Evolutionary conservation across 2,113 vertebrate genomes (phyloP).

Genomic region (Callithrix jacchus): DNA sequence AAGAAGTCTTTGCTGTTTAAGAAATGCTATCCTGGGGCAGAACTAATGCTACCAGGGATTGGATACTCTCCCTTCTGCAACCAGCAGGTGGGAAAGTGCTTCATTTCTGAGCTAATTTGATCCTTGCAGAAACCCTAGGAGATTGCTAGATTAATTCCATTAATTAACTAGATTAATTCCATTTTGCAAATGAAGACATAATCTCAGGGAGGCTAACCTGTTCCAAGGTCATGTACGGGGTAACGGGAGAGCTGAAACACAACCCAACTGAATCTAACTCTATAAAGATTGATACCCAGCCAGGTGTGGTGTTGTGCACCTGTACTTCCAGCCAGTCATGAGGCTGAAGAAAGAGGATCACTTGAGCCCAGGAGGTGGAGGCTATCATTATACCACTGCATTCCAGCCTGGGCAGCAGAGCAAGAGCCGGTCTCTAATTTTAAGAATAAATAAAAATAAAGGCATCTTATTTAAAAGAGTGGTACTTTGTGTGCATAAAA

Average conservation of each 20-base stretch:
- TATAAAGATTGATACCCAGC: neutral
- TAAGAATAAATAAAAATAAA: no score
- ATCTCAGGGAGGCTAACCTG: neutral
- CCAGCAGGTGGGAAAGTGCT: neutral
- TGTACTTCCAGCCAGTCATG: no score
- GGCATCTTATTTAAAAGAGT: no score
- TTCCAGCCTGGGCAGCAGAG: no score
- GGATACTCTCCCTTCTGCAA: neutral
- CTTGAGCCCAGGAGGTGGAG: no score
- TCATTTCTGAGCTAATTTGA: constrained; percentile 2
- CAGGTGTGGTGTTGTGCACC: no score
- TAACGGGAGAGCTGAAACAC: neutral
- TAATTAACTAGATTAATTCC: neutral
- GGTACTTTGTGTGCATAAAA: neutral
- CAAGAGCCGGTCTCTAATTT: no score
- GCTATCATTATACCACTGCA: no score
- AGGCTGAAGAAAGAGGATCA: no score
- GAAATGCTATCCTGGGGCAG: neutral
- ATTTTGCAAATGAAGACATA: neutral
- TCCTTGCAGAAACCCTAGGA: neutral
- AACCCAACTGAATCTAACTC: neutral
- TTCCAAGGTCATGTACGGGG: neutral
- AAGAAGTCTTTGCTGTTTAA: neutral
- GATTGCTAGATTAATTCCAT: neutral
- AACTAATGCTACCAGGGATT: neutral